phyloP scores from a whole-genome alignment of 2,113 vertebrate genomes.

The Myrmecophaga tridactyla region DNA sequence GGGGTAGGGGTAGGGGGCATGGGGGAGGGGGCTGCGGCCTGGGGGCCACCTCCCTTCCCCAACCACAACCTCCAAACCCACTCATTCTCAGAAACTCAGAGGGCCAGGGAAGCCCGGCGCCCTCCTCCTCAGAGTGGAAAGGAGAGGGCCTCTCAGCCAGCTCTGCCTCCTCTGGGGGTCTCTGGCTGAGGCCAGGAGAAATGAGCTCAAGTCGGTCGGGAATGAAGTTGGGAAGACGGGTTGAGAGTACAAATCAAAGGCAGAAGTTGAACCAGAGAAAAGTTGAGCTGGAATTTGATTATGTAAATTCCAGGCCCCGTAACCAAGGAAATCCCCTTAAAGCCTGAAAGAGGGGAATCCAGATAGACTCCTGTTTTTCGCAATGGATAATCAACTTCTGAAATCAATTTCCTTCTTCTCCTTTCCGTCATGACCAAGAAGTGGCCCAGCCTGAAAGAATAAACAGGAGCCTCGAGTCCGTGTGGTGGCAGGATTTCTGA shows the following conservation, averaged over 20 bases:
- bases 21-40: not conserved
- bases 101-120: not conserved
- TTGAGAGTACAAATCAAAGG: not conserved
- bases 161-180: not conserved
- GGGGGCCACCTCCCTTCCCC: no score
- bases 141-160: not conserved
- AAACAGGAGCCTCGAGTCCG: not conserved
- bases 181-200: not conserved
- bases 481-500: no score
- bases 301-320: not conserved
- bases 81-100: not conserved
- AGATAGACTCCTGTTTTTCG: not conserved
- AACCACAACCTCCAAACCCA: not conserved
- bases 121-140: not conserved
- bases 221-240: fast-evolving
- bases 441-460: no score
- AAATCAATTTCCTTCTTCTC: not conserved
- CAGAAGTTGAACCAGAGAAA: not conserved
- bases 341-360: not conserved
- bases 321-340: not conserved
- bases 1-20: not conserved
- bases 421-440: not conserved
- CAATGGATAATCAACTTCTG: not conserved
- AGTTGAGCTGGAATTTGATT: no score
- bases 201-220: fast-evolving